Evolutionary conservation across 2,113 vertebrate species (phyloP).

Genomic region (Carettochelys insculpta): DNA sequence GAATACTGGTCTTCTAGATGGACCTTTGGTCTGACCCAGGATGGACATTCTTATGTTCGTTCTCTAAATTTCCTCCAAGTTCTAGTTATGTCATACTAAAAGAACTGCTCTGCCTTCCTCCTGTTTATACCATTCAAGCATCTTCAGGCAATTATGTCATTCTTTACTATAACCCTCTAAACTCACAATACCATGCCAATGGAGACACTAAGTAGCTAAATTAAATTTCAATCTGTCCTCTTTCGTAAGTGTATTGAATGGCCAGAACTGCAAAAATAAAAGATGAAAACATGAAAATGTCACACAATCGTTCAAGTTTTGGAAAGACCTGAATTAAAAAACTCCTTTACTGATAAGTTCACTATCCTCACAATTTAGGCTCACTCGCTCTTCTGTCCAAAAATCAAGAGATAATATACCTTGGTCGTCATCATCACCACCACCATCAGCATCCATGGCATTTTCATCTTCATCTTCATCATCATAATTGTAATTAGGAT

Average conservation of each 20-base stretch:
- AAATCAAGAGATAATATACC: conserved; percentile 74
- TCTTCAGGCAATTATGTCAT: not conserved
- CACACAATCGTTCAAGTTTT: not conserved
- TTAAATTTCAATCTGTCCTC: not conserved
- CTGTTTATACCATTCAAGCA: not conserved
- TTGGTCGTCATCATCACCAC: conserved; percentile 96
- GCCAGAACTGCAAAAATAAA: not conserved
- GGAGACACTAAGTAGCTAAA: not conserved
- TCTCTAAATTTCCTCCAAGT: not conserved
- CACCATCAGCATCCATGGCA: conserved; percentile 96
- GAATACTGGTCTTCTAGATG: no score
- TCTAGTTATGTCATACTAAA: not conserved
- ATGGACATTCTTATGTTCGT: not conserved
- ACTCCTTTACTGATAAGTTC: not conserved
- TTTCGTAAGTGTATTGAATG: not conserved
- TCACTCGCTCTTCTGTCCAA: not conserved
- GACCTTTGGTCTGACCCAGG: no score
- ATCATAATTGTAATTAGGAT: conserved; percentile 99
- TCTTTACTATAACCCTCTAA: not conserved
- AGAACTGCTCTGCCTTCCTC: not conserved
- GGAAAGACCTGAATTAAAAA: not conserved
- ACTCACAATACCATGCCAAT: not conserved
- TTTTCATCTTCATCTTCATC: conserved; percentile 99
- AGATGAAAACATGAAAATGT: not conserved
- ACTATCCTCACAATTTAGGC: not conserved